Percentiles rank a stretch among this genome's conserved stretches.
Evolutionary conservation across 2,113 vertebrate species (phyloP).

Genomic region (Suncus etruscus): DNA sequence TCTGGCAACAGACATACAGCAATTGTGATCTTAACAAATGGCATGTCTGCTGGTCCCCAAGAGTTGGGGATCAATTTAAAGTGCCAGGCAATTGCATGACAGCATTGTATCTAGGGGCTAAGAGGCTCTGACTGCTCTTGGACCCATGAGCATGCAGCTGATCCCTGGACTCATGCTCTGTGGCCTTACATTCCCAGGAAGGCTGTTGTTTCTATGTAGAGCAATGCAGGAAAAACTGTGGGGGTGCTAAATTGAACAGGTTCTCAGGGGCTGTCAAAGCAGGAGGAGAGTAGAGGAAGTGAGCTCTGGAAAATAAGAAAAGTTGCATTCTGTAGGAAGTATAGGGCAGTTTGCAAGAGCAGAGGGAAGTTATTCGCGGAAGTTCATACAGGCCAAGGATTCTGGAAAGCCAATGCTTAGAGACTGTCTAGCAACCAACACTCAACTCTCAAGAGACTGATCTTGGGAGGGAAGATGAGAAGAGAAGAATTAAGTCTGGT

Average conservation of each 20-base stretch:
- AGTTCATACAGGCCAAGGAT: neutral
- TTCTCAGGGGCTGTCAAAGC: neutral
- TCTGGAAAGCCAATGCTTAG: neutral
- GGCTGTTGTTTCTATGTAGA: neutral
- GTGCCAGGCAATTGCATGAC: neutral
- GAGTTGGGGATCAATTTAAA: neutral
- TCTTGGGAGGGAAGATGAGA: too few relatives aligned
- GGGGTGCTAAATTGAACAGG: neutral
- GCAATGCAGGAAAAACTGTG: neutral
- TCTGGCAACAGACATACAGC: slow-evolving; percentile 37
- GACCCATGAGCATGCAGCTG: neutral
- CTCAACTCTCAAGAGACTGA: too few relatives aligned
- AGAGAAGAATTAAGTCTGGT: too few relatives aligned
- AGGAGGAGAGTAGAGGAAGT: neutral
- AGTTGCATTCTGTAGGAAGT: neutral
- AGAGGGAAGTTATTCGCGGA: neutral
- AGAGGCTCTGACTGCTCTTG: neutral
- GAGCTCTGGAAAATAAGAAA: neutral
- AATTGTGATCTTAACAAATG: slow-evolving; percentile 52
- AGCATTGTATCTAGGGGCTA: neutral
- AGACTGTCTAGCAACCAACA: neutral
- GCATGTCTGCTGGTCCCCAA: neutral
- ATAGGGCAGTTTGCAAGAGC: neutral
- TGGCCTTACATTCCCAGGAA: neutral
- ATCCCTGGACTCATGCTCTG: slow-evolving; percentile 5